Conservation (phyloP, 2,797 vertebrate species). For the Hipposideros larvatus region DNA sequence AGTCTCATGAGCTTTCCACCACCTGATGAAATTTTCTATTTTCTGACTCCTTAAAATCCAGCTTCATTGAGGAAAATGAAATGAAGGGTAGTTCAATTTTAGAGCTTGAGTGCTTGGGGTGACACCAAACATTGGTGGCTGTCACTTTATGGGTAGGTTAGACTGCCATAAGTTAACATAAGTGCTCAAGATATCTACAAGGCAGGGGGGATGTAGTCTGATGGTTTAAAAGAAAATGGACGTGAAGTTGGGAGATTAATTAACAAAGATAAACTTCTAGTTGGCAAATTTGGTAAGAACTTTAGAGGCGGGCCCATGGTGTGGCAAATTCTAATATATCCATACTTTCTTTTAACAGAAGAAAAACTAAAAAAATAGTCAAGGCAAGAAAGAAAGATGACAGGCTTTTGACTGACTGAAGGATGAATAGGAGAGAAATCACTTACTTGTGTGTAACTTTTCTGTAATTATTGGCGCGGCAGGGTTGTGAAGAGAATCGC, state of each 20-base stretch:
- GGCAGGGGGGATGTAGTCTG: neutral
- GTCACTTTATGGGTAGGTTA: neutral
- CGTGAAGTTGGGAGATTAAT: neutral
- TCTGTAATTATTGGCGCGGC: neutral
- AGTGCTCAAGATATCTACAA: neutral
- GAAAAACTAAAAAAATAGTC: neutral
- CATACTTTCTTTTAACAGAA: conserved; percentile 8
- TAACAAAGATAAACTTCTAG: neutral
- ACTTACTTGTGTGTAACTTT: conserved; percentile 61
- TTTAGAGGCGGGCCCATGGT: neutral
- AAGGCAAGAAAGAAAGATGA: neutral
- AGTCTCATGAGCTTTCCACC: neutral
- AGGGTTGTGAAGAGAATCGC: neutral
- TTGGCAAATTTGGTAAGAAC: neutral
- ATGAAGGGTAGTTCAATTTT: neutral
- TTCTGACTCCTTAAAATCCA: neutral
- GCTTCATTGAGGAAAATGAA: neutral
- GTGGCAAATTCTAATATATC: neutral
- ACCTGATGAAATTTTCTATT: neutral
- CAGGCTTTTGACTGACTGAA: neutral
- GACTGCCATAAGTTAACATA: neutral
- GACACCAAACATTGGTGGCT: neutral
- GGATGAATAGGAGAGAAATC: neutral
- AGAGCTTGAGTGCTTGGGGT: neutral
- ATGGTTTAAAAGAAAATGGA: neutral